A percentile compares a stretch with the other conserved stretches of the same genome.
Evolutionary conservation across 2,888 invertebrate genomes (phyloP).

Genomic region (Dasypolia templi): DNA sequence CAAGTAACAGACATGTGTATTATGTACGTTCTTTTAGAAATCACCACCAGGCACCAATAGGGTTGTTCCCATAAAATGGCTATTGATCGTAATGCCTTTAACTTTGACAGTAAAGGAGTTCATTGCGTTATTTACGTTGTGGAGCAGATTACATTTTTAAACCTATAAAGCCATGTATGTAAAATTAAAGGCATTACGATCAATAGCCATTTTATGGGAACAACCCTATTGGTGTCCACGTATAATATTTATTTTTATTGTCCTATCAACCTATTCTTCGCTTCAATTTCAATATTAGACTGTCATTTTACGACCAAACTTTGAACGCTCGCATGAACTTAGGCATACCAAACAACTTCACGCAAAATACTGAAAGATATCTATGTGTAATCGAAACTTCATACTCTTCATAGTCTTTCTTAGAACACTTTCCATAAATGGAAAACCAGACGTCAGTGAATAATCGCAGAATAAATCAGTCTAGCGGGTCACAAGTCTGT

Average conservation of each 20-base stretch:
- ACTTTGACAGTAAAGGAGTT: too few relatives aligned
- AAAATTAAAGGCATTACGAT: neutral
- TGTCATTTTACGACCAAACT: neutral
- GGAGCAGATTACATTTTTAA: too few relatives aligned
- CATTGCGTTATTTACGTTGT: too few relatives aligned
- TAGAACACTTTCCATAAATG: neutral
- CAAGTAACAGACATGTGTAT: too few relatives aligned
- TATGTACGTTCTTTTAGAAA: too few relatives aligned
- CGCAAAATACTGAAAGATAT: neutral
- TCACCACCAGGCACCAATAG: too few relatives aligned
- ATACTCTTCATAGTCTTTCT: neutral
- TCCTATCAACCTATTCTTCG: too few relatives aligned
- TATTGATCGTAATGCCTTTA: neutral
- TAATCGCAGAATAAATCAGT: slow-evolving; percentile 52
- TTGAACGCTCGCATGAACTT: neutral
- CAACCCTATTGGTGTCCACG: neutral
- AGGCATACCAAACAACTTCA: neutral
- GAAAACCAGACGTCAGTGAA: slow-evolving; percentile 33
- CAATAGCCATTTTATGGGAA: neutral
- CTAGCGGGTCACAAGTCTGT: slow-evolving; percentile 28
- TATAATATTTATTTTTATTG: neutral
- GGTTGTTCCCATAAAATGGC: neutral
- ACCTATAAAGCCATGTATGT: too few relatives aligned
- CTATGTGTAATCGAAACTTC: neutral
- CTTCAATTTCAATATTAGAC: neutral